These are phyloP conservation scores for Malurus melanocephalus DNA, from an alignment of 2,113 vertebrate species.

Conservation along the genomic window DNA sequence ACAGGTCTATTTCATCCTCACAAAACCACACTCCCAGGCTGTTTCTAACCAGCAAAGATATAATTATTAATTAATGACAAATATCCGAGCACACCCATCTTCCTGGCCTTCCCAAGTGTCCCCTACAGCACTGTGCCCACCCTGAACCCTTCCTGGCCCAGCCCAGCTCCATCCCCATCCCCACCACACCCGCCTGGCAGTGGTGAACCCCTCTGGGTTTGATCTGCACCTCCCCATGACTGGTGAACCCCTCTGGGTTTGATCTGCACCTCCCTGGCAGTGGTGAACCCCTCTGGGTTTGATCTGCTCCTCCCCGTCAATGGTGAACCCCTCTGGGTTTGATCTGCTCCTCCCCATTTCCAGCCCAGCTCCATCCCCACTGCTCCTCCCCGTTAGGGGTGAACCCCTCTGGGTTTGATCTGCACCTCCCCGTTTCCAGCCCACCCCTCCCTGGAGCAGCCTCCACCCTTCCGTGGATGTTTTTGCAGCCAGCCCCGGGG, in stretches of 20 bases:
- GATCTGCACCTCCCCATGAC: no score
- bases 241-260: no score
- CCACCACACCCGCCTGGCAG: no score
- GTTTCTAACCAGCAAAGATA: background rate
- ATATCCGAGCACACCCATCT: background rate
- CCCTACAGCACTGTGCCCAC: background rate
- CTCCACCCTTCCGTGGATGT: background rate
- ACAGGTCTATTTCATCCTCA: background rate
- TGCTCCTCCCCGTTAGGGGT: background rate
- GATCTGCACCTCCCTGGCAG: no score
- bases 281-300: no score
- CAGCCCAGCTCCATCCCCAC: background rate
- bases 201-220: no score
- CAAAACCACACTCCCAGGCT: background rate
- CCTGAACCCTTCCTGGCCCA: no score
- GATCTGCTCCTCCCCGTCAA: no score
- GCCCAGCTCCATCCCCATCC: no score
- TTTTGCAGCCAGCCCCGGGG: slow-evolving; percentile 12
- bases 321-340: no score
- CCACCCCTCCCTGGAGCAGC: background rate
- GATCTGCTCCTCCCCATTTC: no score
- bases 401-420: background rate
- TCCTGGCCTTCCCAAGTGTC: background rate
- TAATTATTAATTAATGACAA: fast-evolving
- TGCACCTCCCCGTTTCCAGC: background rate